Evolutionary conservation across 2,888 invertebrate genomes (phyloP).

Genomic region (Bembecia ichneumoniformis): DNA sequence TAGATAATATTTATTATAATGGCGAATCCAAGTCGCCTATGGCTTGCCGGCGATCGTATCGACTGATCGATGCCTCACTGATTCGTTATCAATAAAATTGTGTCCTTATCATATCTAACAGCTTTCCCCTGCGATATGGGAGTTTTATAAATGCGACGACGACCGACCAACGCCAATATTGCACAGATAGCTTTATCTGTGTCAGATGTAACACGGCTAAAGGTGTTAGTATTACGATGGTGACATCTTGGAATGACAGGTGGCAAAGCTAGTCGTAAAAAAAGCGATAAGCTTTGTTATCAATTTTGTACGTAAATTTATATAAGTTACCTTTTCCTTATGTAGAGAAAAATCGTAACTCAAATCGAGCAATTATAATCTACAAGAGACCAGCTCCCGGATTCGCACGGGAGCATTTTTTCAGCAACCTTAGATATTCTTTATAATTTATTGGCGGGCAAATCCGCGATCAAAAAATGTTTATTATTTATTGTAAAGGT

Average conservation of each 20-base stretch:
- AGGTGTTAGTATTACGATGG: constrained; percentile 15
- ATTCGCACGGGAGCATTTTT: too few relatives aligned
- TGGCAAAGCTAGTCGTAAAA: constrained; percentile 16
- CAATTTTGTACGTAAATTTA: too few relatives aligned
- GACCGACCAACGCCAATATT: constrained; percentile 39
- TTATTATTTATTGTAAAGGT: too few relatives aligned
- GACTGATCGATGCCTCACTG: constrained; percentile 64
- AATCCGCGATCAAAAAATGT: too few relatives aligned
- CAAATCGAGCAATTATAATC: too few relatives aligned
- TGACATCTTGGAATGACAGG: constrained; percentile 43
- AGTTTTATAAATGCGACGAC: constrained; percentile 54
- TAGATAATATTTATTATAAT: not conserved
- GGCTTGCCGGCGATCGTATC: constrained; percentile 46
- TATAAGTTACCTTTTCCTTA: too few relatives aligned
- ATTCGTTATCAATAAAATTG: constrained; percentile 66
- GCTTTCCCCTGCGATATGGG: constrained; percentile 65
- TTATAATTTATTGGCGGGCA: too few relatives aligned
- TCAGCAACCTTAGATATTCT: too few relatives aligned
- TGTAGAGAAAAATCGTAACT: too few relatives aligned
- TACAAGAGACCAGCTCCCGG: too few relatives aligned
- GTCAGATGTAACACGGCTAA: constrained; percentile 37
- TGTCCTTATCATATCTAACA: constrained; percentile 68
- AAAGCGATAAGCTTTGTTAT: too few relatives aligned
- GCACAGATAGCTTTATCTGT: constrained; percentile 48
- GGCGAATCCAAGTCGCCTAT: constrained; percentile 12